Base-by-base conservation (phyloP, 2,113 vertebrate genomes). In the Leptobrachium ailaonicum region DNA sequence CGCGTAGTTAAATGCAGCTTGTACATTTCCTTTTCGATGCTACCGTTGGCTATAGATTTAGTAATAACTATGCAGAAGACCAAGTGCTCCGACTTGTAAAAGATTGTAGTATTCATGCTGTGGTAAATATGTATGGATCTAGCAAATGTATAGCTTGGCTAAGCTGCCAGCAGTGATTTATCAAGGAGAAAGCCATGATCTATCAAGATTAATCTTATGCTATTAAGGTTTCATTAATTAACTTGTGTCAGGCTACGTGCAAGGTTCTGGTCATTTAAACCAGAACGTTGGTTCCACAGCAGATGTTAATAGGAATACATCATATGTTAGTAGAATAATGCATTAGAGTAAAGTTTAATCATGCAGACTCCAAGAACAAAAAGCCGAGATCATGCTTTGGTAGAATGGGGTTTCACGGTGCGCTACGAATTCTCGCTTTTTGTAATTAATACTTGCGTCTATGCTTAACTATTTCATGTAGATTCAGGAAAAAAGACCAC, bases 141-240 rank as follows among this genome's bases (percentile, higher is more conserved):
- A 43, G 60, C 41, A 62, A 13, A 62, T 44, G 41, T 70, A 73
- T 44, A 41, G 54, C 72, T 62, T 74, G 54, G 41, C 40, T 5
- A 4, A 8, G 0, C 6, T 74, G 54, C 72, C 72, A 74, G 72
- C 60, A 74, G 58, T 62, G 12, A 74, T 62, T 62, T 43, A 62
- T 40, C 7, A 10, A 4, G 41, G 3, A 43, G 50, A 74, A 74
- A 60, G 54, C 72, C 44, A 20, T 56, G 41, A 60, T 74, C 13
- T 56, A 74, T 62, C 58, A 74, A 58, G 56, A 74, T 43, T 74
- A 43, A 44, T 60, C 41, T 43, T 62, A 42, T 62, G 41, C 72
- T 62, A n/a, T 62, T 45, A 41, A 14, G 14, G 20, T 73, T 73
- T 5, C 41, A 2, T 58, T 73, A 73, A 73, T 58, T 58, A 47